Evolutionary conservation across 2,888 invertebrate species (phyloP).

Genomic region (Parthenolecanium corni): DNA sequence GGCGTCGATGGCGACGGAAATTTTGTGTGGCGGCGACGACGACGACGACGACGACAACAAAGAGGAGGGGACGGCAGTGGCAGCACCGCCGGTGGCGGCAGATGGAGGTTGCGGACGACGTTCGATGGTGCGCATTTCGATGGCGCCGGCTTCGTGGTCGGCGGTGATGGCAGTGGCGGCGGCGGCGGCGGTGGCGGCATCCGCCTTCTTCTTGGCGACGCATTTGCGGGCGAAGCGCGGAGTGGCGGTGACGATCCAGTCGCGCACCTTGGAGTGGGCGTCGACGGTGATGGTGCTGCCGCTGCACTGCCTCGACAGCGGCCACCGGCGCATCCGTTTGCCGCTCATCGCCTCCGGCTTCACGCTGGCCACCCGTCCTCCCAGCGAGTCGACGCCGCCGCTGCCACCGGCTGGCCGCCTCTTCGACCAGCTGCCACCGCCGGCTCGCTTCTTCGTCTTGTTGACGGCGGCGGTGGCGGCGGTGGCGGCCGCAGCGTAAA

Average conservation of each 20-base stretch:
- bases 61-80: neutral
- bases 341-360: conserved; percentile 40
- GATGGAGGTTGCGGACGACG: neutral
- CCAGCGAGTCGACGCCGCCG: conserved; percentile 31
- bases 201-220: conserved; percentile 12
- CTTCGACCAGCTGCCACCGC: neutral
- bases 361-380: conserved; percentile 41
- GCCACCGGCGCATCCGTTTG: conserved; percentile 44
- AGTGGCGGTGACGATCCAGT: conserved; percentile 63
- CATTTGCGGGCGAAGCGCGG: neutral
- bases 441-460: neutral
- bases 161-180: conserved; percentile 13
- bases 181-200: conserved; percentile 18
- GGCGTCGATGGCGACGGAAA: conserved; percentile 67
- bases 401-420: neutral
- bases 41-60: no score
- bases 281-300: conserved; percentile 54
- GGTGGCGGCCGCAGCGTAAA: neutral
- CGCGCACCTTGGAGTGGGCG: conserved; percentile 71
- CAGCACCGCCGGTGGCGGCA: neutral
- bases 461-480: neutral
- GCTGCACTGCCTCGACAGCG: conserved; percentile 44
- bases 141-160: neutral
- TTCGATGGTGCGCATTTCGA: neutral
- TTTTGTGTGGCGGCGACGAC: conserved; percentile 38